phyloP scores from a whole-genome alignment of 2,888 invertebrate genomes.

The Epistrophe grossulariae region DNA sequence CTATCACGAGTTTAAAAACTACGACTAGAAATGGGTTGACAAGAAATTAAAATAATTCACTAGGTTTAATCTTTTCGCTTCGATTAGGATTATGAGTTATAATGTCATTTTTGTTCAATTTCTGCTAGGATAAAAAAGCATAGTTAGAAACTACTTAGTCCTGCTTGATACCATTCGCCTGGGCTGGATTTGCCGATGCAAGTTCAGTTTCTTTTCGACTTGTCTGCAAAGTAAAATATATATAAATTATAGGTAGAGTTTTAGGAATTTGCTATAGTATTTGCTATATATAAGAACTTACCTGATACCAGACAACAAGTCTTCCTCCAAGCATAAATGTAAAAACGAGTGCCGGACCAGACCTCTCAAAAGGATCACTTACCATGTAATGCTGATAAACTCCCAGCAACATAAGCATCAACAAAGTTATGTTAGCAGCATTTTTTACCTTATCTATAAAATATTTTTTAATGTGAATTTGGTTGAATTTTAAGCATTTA shows the following conservation, averaged over 20 bases:
- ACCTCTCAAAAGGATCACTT: constrained; percentile 95
- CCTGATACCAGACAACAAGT: constrained; percentile 90
- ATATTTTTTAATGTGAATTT: background rate
- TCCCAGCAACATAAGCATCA: constrained; percentile 93
- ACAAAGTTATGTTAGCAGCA: constrained; percentile 92
- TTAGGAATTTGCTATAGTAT: background rate
- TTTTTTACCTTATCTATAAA: constrained; percentile 94
- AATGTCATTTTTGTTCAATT: constrained; percentile 65
- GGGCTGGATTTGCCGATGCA: constrained; percentile 84
- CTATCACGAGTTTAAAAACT: constrained; percentile 73
- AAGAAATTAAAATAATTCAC: constrained; percentile 51
- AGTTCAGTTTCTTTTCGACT: constrained; percentile 85
- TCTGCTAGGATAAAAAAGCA: constrained; percentile 30
- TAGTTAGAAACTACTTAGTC: constrained; percentile 83
- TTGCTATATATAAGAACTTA: constrained; percentile 67
- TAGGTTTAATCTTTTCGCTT: constrained; percentile 58
- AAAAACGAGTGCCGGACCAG: constrained; percentile 95
- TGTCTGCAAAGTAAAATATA: constrained; percentile 84
- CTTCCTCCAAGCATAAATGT: constrained; percentile 96
- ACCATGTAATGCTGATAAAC: constrained; percentile 97
- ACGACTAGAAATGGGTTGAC: constrained; percentile 69
- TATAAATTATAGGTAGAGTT: constrained; percentile 29
- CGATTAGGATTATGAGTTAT: constrained; percentile 46
- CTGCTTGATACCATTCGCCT: constrained; percentile 87
- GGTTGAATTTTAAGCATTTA: background rate